Evolutionary conservation across 2,888 invertebrate genomes (phyloP).

Genomic region (Drosophila neotestacea): DNA sequence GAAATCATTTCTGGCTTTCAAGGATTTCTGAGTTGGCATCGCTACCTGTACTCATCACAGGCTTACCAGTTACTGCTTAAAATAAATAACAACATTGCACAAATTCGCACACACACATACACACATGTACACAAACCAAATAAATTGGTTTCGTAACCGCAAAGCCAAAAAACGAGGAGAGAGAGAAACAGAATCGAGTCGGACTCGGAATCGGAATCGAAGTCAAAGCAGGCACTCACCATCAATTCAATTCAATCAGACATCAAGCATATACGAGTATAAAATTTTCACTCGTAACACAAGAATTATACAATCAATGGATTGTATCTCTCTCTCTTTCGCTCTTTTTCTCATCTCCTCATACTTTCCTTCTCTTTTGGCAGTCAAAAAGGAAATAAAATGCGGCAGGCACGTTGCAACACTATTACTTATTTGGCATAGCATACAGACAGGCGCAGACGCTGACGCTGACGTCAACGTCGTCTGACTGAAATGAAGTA

Average conservation of each 20-base stretch:
- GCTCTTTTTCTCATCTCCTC: background rate
- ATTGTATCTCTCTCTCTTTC: slow-evolving; percentile 5
- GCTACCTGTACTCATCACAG: slow-evolving; percentile 48
- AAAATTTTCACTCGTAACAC: slow-evolving; percentile 73
- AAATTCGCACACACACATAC: slow-evolving; percentile 14
- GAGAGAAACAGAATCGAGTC: slow-evolving; percentile 36
- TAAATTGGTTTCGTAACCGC: slow-evolving; percentile 84
- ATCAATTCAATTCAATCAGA: slow-evolving; percentile 83
- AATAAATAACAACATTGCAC: slow-evolving; percentile 73
- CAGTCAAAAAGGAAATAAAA: slow-evolving; percentile 74
- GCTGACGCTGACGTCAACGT: slow-evolving; percentile 37
- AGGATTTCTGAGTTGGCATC: slow-evolving; percentile 62
- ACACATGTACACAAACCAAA: slow-evolving; percentile 62
- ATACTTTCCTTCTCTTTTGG: slow-evolving; percentile 25
- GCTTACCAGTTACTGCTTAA: slow-evolving; percentile 67
- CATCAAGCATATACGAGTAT: slow-evolving; percentile 75
- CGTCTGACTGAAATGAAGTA: slow-evolving; percentile 68
- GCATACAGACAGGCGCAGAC: slow-evolving; percentile 63
- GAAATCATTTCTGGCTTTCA: slow-evolving; percentile 71
- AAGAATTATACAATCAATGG: slow-evolving; percentile 77
- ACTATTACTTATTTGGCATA: slow-evolving; percentile 79
- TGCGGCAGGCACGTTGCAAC: slow-evolving; percentile 83
- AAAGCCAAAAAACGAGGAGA: slow-evolving; percentile 71
- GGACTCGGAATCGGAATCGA: slow-evolving; percentile 16
- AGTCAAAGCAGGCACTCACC: slow-evolving; percentile 54